phyloP scores from a whole-genome alignment of 2,888 invertebrate genomes.

The Drosophila niveifrons region DNA sequence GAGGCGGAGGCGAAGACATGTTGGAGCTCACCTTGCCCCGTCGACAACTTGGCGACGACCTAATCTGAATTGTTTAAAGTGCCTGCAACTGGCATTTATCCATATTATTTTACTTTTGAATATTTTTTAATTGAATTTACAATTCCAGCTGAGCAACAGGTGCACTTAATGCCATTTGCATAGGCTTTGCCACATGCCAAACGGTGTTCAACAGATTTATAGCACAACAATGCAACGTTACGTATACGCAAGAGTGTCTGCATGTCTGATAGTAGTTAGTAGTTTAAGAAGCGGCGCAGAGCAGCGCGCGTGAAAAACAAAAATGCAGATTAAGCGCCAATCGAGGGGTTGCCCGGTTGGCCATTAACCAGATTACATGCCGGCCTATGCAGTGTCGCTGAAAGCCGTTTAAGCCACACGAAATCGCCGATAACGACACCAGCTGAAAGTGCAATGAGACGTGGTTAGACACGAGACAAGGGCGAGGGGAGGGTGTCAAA shows the following conservation, averaged over 20 bases:
- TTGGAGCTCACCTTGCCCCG: constrained; percentile 37
- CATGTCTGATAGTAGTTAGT: constrained; percentile 5
- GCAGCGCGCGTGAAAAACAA: constrained; percentile 60
- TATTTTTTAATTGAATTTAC: neutral
- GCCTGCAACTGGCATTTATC: constrained; percentile 23
- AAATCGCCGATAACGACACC: constrained; percentile 40
- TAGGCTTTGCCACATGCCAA: constrained; percentile 12
- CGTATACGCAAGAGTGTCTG: neutral
- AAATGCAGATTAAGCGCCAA: constrained; percentile 37
- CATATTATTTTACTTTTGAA: constrained; percentile 10
- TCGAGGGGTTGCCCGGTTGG: constrained; percentile 37
- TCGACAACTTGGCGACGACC: constrained; percentile 15
- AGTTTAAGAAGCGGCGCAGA: constrained; percentile 14
- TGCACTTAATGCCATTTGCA: constrained; percentile 33
- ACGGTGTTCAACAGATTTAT: constrained; percentile 20
- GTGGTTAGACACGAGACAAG: neutral
- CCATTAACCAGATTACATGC: constrained; percentile 83
- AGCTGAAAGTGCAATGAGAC: constrained; percentile 44
- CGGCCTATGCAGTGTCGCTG: constrained; percentile 74
- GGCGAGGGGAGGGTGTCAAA: constrained; percentile 6
- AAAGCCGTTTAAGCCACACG: constrained; percentile 76
- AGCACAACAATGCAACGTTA: neutral
- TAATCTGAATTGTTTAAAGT: constrained; percentile 28
- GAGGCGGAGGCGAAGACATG: constrained; percentile 7
- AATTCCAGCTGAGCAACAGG: constrained; percentile 52